Evolutionary conservation across 2,113 vertebrate genomes (phyloP).

Genomic region (Nestor notabilis): DNA sequence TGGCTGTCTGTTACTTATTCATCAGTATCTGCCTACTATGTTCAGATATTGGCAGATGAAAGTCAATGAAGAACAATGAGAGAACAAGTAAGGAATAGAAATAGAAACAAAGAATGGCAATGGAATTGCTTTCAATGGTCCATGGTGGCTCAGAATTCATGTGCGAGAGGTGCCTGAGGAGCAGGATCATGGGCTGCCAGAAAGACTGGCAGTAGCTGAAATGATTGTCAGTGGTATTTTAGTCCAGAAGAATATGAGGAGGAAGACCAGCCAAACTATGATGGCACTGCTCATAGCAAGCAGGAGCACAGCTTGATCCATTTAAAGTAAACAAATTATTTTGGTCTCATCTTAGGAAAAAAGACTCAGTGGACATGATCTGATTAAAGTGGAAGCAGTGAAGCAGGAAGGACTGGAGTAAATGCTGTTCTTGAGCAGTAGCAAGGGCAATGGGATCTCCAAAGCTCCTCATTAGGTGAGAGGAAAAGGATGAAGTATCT

Average conservation of each 20-base stretch:
- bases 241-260: neutral
- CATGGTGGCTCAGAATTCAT: neutral
- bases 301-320: neutral
- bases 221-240: neutral
- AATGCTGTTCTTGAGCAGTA: neutral
- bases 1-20: conserved; percentile 4
- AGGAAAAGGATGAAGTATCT: neutral
- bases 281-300: neutral
- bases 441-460: neutral
- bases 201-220: neutral
- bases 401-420: neutral
- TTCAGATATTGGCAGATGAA: conserved; percentile 8
- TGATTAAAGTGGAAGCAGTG: neutral
- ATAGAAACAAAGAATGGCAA: neutral
- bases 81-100: neutral
- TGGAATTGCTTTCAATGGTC: neutral
- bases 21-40: neutral
- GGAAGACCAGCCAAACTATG: neutral
- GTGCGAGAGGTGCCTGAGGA: neutral
- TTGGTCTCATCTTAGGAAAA: neutral
- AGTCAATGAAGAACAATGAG: neutral
- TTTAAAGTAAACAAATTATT: neutral
- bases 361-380: neutral
- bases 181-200: neutral
- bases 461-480: neutral